Base-by-base conservation (phyloP, 2,113 vertebrate species). In the Toxostoma redivivum region DNA sequence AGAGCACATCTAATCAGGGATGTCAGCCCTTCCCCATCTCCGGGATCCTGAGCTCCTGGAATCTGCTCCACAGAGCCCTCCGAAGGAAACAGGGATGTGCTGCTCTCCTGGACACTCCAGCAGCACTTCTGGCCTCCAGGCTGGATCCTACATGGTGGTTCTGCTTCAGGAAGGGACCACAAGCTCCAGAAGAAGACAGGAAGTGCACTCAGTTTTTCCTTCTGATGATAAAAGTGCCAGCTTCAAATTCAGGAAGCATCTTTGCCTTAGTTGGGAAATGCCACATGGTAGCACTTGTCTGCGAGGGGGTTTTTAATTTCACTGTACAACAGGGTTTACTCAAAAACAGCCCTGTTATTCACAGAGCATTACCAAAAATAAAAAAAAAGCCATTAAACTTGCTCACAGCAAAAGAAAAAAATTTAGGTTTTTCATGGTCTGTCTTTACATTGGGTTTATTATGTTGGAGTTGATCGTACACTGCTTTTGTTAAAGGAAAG, bases 1-100 rank as follows among this genome's bases (percentile, higher is more conserved):
- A 98, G 87, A 95, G 79, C 95, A 89, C 95, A 82, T 96, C 97
- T 97, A 97, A 97, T 94, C 73, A 3, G 84, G 87, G 95, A 77
- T 97, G 98, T 97, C 97, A 97, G 94, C 85, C 90, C 92, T 92
- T 60, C 95, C 95, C 83, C 92, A 22, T 73, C 92, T 64, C 92
- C 2, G 3, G 70, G 90, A 92, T 74, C 92, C 37, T 44, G 45
- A 92, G 94, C 90, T 81, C 88, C 81, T 70, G 11, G 79, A 56
- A 33, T 5, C 56, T 45, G 70, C 50, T 78, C 64, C 69, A 31
- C 56, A 31, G 74, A 97, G 91, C 93, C 92, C 90, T 95, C 86
- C 73, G 21, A 72, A 23, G 69, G 93, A 42, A 56, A 16, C 42
- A 94, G 96, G 79, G 58, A 86, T 9, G 40, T 5, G 17, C 28